A percentile compares a stretch with the other conserved stretches of the same genome.
Evolutionary conservation across 2,797 vertebrate species (phyloP).

Genomic region (Rhinatrema bivittatum): DNA sequence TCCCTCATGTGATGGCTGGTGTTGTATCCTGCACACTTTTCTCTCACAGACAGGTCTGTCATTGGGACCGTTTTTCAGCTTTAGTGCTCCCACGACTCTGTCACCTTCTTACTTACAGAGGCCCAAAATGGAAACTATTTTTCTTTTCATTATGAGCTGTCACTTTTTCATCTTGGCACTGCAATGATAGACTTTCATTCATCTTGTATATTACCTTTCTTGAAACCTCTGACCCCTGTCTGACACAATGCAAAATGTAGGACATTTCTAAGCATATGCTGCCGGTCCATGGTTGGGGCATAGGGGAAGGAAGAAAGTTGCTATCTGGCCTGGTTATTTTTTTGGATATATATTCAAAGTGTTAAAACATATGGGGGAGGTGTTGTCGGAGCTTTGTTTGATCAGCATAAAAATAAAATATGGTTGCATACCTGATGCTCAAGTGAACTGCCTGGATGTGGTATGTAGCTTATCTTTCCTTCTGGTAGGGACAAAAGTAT

Average conservation of each 20-base stretch:
- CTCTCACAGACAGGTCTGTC: conserved; percentile 65
- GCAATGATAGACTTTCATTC: conserved; percentile 72
- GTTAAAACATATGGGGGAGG: conserved; percentile 19
- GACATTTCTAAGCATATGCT: conserved; percentile 50
- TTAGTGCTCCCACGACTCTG: conserved; percentile 65
- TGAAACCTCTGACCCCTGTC: conserved; percentile 64
- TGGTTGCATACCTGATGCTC: neutral
- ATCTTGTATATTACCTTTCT: conserved; percentile 72
- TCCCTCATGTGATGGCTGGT: conserved; percentile 56
- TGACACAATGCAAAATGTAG: conserved; percentile 69
- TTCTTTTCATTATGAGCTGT: conserved; percentile 80
- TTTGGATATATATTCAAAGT: conserved; percentile 60
- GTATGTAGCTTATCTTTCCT: conserved; percentile 8
- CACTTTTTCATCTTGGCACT: conserved; percentile 75
- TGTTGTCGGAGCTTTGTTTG: conserved; percentile 28
- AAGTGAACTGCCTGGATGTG: conserved; percentile 4
- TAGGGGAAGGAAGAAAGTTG: conserved; percentile 30
- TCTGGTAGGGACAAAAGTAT: conserved; percentile 17
- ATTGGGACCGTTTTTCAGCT: conserved; percentile 67
- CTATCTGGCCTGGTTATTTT: conserved; percentile 51
- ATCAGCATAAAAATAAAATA: conserved; percentile 25
- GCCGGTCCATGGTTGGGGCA: conserved; percentile 56
- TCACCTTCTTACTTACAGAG: conserved; percentile 75
- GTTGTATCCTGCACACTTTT: conserved; percentile 57
- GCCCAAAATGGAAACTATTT: conserved; percentile 79